A percentile compares a stretch with the other conserved stretches of the same genome.
Evolutionary conservation across 2,113 vertebrate genomes (phyloP).

Genomic region (Chaenocephalus aceratus): DNA sequence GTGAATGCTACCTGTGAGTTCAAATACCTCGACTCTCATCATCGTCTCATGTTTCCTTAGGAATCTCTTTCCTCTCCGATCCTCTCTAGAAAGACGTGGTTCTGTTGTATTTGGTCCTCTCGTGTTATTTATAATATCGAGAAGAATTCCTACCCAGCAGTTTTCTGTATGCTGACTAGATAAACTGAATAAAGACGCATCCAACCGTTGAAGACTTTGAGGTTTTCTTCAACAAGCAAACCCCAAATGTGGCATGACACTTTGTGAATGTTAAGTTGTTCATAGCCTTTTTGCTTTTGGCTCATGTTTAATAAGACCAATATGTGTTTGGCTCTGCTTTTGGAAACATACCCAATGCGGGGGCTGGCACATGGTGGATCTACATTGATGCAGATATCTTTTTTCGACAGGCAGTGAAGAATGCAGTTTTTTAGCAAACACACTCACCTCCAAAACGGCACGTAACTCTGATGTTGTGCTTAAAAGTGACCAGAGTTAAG

Average conservation of each 20-base stretch:
- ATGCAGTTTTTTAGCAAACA: neutral
- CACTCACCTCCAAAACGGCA: neutral
- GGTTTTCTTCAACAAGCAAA: constrained; percentile 24
- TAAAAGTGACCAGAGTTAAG: constrained; percentile 9
- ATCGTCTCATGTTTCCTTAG: neutral
- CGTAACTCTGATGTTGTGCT: neutral
- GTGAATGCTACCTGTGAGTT: neutral
- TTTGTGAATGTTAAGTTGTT: neutral
- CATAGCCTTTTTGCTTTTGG: constrained; percentile 25
- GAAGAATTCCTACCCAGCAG: neutral
- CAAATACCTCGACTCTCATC: no score
- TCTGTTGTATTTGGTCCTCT: constrained; percentile 14
- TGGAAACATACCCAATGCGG: neutral
- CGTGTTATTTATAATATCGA: neutral
- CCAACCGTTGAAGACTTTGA: neutral
- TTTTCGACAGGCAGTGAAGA: no score
- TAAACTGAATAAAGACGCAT: no score
- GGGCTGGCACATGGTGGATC: neutral
- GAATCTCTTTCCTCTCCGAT: neutral
- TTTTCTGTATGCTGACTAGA: neutral
- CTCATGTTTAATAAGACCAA: neutral
- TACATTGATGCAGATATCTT: neutral
- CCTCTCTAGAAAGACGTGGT: neutral
- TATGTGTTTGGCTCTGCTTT: neutral
- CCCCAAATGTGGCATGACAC: constrained; percentile 1